Evolutionary conservation across 1,140 invertebrate genomes (phyloP).

Genomic region (Pseudomyrmex flavicornis): DNA sequence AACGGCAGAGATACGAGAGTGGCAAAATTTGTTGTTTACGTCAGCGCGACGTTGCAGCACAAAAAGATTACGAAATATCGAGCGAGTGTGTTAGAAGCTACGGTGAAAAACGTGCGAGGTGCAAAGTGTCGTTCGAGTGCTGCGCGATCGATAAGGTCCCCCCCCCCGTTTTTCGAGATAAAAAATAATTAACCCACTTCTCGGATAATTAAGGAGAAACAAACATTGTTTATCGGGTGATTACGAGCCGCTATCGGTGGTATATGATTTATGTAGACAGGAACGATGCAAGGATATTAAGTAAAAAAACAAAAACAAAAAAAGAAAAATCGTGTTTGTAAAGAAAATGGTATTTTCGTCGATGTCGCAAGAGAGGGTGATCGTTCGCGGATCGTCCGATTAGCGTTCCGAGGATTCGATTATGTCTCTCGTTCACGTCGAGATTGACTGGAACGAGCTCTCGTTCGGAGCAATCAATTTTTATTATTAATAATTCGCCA

Average conservation of each 20-base stretch:
- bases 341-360: too few species aligned
- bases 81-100: too few species aligned
- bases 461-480: conserved; percentile 75
- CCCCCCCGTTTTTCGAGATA: background rate
- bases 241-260: background rate
- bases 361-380: background rate
- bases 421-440: conserved; percentile 23
- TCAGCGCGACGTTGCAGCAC: too few species aligned
- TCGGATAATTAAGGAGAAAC: background rate
- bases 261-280: conserved; percentile 23
- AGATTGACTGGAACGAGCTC: conserved; percentile 67
- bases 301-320: background rate
- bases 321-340: too few species aligned
- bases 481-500: conserved; percentile 77
- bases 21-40: too few species aligned
- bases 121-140: conserved; percentile 1
- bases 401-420: conserved; percentile 55
- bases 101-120: too few species aligned
- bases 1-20: too few species aligned
- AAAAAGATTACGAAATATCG: too few species aligned
- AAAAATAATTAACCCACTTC: conserved; percentile 45
- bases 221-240: background rate
- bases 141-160: conserved; percentile 10
- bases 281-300: too few species aligned
- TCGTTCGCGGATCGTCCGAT: conserved; percentile 36